Evolutionary conservation across 2,888 invertebrate species (phyloP), one percentile per base, ranked within the genome.

Genomic region (Stenodema calcarata): DNA sequence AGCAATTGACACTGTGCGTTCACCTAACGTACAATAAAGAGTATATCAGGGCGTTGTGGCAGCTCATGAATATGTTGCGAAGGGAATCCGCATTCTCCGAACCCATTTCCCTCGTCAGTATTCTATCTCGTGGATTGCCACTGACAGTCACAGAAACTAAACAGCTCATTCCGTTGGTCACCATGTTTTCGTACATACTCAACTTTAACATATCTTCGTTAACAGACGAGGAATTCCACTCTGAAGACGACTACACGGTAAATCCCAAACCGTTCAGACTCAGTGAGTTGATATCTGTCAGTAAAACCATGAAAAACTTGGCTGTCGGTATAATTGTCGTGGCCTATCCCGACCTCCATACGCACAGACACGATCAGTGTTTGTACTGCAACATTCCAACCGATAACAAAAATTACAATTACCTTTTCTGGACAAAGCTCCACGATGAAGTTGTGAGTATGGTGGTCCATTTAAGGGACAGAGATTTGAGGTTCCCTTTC

Each of bases 271-370:
- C 96, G 0, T 97, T 97, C 90, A 93, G 93, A n/a, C 93, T 96
- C 88, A 91, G 92, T 0, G 96, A 96, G 90, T 92, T 97, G 85
- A 94, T 95, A 7, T 93, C 93, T 3, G 92, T 97, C 89, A 95
- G 95, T 83, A 93, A 94, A 83, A 94, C 94, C 0, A 91, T 97
- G 47, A 94, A 96, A 84, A 95, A 96, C 88, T 94, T 96, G 6
- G 96, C 96, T 89, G 92, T 97, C 23, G 97, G 97, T 0, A 92
- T 98, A 12, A 95, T 97, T 11, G 96, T 97, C 90, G 92, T 97
- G 79, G 97, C 97, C 0, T 96, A 96, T 90, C 97, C 97, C 6
- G 89, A 89, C 12, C 73, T 86, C 0, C 87, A 86, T 14, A 89
- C 41, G 85, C 80, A 87, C 41, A 70, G 62, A 23, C 82, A 76